phyloP scores from a whole-genome alignment of 2,113 vertebrate species.

The Rhea americana region DNA sequence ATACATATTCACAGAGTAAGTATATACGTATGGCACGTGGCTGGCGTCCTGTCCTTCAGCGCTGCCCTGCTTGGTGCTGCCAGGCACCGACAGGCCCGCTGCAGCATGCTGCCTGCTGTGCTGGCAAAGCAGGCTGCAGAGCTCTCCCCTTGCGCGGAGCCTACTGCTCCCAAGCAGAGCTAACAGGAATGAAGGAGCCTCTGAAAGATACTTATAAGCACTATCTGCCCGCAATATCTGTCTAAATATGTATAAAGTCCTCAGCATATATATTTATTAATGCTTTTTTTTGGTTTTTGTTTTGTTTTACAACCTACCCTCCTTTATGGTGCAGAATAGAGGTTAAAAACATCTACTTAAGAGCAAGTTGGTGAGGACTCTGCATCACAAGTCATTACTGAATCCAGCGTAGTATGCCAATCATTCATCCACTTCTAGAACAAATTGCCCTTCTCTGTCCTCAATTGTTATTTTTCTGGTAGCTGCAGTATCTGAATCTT shows the following conservation, averaged over 20 bases:
- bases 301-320: not conserved
- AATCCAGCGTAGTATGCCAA: not conserved
- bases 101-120: not conserved
- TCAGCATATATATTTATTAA: not conserved
- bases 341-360: not conserved
- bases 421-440: not conserved
- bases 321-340: not conserved
- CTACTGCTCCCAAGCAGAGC: not conserved
- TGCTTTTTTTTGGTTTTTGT: not conserved
- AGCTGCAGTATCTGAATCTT: not conserved
- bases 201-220: not conserved
- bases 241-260: not conserved
- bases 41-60: not conserved
- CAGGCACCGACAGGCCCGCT: not conserved
- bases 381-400: not conserved
- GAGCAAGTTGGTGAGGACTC: not conserved
- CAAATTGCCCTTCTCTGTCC: not conserved
- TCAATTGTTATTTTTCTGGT: not conserved
- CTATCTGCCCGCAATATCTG: not conserved
- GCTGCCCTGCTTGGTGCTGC: not conserved
- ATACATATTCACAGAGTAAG: too few species aligned
- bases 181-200: not conserved
- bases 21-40: too few species aligned
- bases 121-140: not conserved
- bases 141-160: not conserved